phyloP scores from a whole-genome alignment of 2,797 vertebrate species.

The Crenuchus spilurus region DNA sequence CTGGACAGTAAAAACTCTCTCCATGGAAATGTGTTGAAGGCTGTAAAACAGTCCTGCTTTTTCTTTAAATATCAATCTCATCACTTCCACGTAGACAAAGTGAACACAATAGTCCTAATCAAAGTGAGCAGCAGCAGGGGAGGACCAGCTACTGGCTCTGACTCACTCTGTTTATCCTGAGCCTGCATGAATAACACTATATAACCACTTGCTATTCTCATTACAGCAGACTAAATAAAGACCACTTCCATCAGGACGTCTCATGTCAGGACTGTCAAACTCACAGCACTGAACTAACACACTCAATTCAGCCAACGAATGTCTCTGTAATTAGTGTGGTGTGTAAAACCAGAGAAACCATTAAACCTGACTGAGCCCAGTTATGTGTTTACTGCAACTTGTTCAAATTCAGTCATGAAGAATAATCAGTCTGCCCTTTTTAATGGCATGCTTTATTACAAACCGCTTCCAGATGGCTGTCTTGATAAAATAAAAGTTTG shows the following conservation, averaged over 20 bases:
- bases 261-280: slow-evolving; percentile 25
- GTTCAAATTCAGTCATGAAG: no score
- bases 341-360: background rate
- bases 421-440: no score
- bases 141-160: slow-evolving; percentile 16
- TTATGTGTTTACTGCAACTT: no score
- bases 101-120: slow-evolving; percentile 29
- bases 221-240: slow-evolving; percentile 32
- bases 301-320: background rate
- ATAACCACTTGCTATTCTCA: slow-evolving; percentile 23
- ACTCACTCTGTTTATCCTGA: slow-evolving; percentile 47
- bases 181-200: slow-evolving; percentile 1
- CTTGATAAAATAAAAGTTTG: no score
- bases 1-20: background rate
- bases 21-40: background rate
- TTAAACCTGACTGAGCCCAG: background rate
- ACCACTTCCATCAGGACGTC: slow-evolving; percentile 11
- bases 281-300: slow-evolving; percentile 17
- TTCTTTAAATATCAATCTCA: slow-evolving; percentile 25
- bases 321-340: background rate
- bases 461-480: no score
- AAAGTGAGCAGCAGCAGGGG: slow-evolving; percentile 20
- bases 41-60: background rate
- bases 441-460: no score
- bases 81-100: slow-evolving; percentile 16